Percentiles rank a stretch among this genome's conserved stretches.
Evolutionary conservation across 37 sponge, comb jelly and placozoan genomes (phyloP).

Genomic region (Aphrocallistes beatrix): DNA sequence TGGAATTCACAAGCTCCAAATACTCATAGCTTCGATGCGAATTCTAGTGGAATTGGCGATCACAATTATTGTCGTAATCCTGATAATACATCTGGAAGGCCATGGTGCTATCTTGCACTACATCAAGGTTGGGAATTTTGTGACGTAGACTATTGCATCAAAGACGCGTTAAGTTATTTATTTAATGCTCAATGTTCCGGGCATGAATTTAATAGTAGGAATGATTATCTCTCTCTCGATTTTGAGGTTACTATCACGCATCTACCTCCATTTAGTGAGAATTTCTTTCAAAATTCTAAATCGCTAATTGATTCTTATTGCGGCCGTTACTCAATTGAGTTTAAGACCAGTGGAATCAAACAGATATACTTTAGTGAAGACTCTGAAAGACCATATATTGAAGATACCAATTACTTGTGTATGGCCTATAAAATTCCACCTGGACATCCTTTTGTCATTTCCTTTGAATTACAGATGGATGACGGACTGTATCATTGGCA

Average conservation of each 20-base stretch:
- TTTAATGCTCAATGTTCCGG: neutral
- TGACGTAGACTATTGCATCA: neutral
- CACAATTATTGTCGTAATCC: neutral
- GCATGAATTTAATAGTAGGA: neutral
- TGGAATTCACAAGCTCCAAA: neutral
- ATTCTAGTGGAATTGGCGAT: neutral
- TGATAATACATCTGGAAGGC: neutral
- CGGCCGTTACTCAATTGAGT: neutral
- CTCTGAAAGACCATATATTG: neutral
- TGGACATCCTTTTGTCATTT: slow-evolving; percentile 21
- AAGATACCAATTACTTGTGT: slow-evolving; percentile 29
- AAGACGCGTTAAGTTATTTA: neutral
- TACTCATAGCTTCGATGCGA: neutral
- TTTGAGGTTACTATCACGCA: neutral
- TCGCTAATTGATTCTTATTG: neutral
- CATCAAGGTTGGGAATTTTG: neutral
- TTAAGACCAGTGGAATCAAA: neutral
- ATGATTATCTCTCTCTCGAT: neutral
- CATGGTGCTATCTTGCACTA: neutral
- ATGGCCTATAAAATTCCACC: slow-evolving; percentile 62
- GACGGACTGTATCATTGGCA: neutral
- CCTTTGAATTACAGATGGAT: neutral
- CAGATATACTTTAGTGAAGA: neutral
- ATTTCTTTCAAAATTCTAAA: neutral
- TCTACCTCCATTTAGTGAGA: neutral